Conservation (phyloP, 2,888 invertebrate species). For the Lithophane leautieri region DNA sequence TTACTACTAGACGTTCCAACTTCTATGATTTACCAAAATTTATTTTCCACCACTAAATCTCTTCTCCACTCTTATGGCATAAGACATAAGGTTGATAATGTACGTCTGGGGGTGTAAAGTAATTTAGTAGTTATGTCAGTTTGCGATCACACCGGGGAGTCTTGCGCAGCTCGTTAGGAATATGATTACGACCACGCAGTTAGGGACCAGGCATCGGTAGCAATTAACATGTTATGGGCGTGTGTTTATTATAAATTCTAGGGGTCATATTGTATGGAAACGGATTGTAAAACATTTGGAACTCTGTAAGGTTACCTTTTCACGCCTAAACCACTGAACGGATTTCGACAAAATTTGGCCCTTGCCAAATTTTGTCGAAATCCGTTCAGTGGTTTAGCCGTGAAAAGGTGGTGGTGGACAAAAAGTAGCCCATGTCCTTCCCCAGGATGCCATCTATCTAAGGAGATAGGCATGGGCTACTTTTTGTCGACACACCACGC, state of each 20-base stretch:
- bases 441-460: no score
- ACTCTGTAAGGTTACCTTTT: background rate
- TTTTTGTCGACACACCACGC: no score
- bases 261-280: slow-evolving; percentile 2
- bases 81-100: slow-evolving; percentile 10
- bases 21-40: slow-evolving; percentile 35
- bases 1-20: slow-evolving; percentile 28
- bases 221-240: slow-evolving; percentile 65
- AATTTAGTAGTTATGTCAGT: slow-evolving; percentile 28
- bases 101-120: background rate
- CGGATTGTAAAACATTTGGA: background rate
- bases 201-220: slow-evolving; percentile 62
- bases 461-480: no score
- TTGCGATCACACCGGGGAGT: slow-evolving; percentile 52
- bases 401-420: no score
- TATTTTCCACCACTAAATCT: background rate
- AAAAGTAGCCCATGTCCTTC: no score
- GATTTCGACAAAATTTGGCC: no score
- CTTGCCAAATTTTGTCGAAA: no score
- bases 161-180: slow-evolving; percentile 60
- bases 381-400: no score
- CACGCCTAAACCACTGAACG: no score
- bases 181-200: slow-evolving; percentile 61
- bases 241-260: slow-evolving; percentile 33
- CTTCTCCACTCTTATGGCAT: background rate